Evolutionary conservation across 2,797 vertebrate genomes (phyloP).

Genomic region (Squalus acanthias): DNA sequence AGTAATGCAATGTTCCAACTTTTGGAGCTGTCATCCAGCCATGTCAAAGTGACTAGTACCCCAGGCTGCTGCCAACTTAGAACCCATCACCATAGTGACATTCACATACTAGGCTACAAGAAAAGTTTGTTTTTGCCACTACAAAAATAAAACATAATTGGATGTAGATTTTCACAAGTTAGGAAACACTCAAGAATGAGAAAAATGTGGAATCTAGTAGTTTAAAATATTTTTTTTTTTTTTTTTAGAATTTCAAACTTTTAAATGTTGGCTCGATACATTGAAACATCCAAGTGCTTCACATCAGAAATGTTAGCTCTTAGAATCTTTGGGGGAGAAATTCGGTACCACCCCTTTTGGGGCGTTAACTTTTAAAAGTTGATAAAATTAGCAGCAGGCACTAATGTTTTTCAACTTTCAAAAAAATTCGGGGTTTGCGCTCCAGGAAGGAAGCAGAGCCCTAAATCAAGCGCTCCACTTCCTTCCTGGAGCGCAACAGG

Average conservation of each 20-base stretch:
- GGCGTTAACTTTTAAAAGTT: too few species aligned
- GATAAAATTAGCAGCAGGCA: too few species aligned
- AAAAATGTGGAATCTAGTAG: not conserved
- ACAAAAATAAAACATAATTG: not conserved
- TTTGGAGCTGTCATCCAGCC: not conserved
- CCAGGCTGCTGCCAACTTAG: not conserved
- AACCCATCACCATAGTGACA: not conserved
- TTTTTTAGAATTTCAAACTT: not conserved
- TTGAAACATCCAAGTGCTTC: not conserved
- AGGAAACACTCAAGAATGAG: not conserved
- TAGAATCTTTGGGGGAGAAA: too few species aligned
- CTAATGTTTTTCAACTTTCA: too few species aligned
- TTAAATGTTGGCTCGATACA: not conserved
- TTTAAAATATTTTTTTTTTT: not conserved
- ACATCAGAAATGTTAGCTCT: not conserved
- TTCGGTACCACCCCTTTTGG: too few species aligned
- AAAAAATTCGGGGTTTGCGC: too few species aligned
- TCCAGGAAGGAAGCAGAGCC: too few species aligned
- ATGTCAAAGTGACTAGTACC: not conserved
- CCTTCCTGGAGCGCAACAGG: too few species aligned
- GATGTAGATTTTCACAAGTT: not conserved
- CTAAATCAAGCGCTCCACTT: too few species aligned
- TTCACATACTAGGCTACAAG: not conserved
- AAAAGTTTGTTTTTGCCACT: not conserved
- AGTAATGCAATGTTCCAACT: not conserved